Conservation (phyloP, 2,797 vertebrate genomes). For the Pyrocephalus nanus region DNA sequence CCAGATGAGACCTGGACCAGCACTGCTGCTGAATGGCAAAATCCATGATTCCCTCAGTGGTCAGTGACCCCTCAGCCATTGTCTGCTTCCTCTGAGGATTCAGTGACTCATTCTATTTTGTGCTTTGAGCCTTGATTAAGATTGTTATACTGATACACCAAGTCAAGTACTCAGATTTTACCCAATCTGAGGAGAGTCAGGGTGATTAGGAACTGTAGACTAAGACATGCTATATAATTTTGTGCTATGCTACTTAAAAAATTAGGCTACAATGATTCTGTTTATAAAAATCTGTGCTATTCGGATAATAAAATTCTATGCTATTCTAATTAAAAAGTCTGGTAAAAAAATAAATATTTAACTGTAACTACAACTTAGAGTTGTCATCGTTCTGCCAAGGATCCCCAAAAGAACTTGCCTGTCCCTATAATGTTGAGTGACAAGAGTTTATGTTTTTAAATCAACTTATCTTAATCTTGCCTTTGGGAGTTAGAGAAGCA, state of each 20-base stretch:
- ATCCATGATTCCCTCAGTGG: too few species aligned
- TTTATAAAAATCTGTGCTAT: not conserved
- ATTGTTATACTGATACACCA: not conserved
- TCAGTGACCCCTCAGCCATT: not conserved
- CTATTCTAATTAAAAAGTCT: not conserved
- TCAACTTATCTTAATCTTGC: not conserved
- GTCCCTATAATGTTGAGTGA: accelerated
- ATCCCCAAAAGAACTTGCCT: not conserved
- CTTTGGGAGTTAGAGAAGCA: not conserved
- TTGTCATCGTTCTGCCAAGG: not conserved
- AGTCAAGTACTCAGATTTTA: not conserved
- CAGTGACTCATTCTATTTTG: not conserved
- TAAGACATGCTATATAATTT: not conserved
- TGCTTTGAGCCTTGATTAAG: not conserved
- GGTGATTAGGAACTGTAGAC: not conserved
- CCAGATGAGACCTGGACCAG: not conserved
- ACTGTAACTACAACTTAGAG: not conserved
- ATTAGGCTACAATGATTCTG: not conserved
- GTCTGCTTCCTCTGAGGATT: accelerated
- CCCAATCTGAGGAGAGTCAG: not conserved
- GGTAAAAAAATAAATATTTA: not conserved
- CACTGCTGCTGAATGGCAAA: not conserved
- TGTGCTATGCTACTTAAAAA: accelerated
- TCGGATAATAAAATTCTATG: not conserved
- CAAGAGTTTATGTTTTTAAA: not conserved